A percentile compares a stretch with the other conserved stretches of the same genome.
These are phyloP conservation scores for Rhynchonycteris naso DNA, from an alignment of 2,797 vertebrate genomes.

Conservation along the genomic window DNA sequence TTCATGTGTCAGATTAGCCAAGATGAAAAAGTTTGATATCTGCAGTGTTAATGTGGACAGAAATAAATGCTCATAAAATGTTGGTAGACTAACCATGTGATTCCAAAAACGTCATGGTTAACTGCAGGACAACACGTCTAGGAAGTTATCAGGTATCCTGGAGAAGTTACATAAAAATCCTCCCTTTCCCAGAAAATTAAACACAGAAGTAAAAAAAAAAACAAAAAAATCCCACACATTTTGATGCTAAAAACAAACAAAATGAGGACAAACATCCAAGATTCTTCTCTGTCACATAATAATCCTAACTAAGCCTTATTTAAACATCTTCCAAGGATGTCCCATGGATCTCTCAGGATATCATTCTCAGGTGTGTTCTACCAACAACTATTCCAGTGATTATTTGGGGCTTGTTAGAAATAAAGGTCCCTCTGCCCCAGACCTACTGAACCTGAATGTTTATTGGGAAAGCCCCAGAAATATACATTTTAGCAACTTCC, in stretches of 20 bases:
- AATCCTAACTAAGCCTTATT: background rate
- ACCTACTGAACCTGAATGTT: background rate
- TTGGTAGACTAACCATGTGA: no score
- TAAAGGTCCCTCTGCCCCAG: background rate
- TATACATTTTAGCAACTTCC: background rate
- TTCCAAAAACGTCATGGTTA: background rate
- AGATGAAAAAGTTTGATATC: background rate
- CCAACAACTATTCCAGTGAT: background rate
- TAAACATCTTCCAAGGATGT: background rate
- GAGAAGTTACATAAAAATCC: background rate
- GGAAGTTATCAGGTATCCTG: background rate
- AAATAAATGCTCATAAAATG: fast-evolving
- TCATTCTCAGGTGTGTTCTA: background rate
- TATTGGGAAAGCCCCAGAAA: background rate
- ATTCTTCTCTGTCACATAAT: background rate
- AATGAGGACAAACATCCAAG: background rate
- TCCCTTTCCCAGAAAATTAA: background rate
- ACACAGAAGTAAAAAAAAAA: background rate
- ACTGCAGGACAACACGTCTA: background rate
- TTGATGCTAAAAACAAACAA: background rate
- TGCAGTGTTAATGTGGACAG: background rate
- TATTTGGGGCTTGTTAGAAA: background rate
- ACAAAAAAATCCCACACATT: background rate
- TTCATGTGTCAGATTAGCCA: background rate
- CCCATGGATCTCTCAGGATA: no score